Evolutionary conservation across 2,113 vertebrate species (phyloP), one percentile per base, ranked within the genome.

Genomic region (Anoplopoma fimbria): DNA sequence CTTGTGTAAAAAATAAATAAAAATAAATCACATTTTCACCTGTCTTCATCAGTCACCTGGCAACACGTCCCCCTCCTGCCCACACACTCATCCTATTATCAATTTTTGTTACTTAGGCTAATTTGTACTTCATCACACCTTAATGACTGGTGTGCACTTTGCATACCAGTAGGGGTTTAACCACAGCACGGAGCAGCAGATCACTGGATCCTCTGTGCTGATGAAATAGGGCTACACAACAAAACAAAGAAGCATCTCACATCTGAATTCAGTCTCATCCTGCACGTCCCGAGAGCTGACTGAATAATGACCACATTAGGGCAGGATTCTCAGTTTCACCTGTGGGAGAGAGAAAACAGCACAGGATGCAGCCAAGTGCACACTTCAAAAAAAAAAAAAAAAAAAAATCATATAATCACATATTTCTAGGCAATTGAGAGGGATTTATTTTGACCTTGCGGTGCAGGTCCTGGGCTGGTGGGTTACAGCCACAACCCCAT

Each of bases 381-480:
- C n/a, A 69, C 81, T 85, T 80, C 82, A 77, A 84, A 90, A 73
- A 84, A 91, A 87, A 88, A 21, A n/a, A 82, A 84, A 77, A 84
- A 90, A 73, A 84, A 91, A 87, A 88, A 21, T 27, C 40, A 61
- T 36, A 82, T 84, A n/a, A n/a, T n/a, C n/a, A n/a, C n/a, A n/a
- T n/a, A n/a, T 75, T 83, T 68, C 75, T 75, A 69, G 13, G 72
- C 71, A 23, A 81, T 71, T 83, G 63, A 71, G 69, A 40, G 45
- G 58, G 13, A 62, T 73, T 79, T 60, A 74, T 88, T 89, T 84
- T 95, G 94, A 95, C 95, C 95, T 95, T 95, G 95, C 91, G 88
- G 93, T 93, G 29, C 86, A 90, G 90, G 90, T 93, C 90, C 83
- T 87, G 84, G 74, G 82, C 65, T 82, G 83, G 57, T 87, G 89